Percentiles rank a stretch among this genome's conserved stretches.
phyloP scores from a whole-genome alignment of 2,888 invertebrate genomes.

The Exocentrus adspersus region DNA sequence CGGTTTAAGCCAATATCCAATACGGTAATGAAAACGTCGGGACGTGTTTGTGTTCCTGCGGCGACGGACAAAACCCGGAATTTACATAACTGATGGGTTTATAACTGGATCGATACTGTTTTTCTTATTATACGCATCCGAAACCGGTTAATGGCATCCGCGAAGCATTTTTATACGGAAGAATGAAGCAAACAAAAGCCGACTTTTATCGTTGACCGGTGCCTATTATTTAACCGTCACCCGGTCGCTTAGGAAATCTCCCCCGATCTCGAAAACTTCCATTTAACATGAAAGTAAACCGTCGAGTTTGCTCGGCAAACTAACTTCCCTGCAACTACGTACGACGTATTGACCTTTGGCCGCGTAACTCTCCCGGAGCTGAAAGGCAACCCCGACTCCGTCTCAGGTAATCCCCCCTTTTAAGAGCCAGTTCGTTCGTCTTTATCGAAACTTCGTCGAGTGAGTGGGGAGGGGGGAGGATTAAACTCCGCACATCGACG shows the following conservation, averaged over 20 bases:
- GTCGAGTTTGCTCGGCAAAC: slow-evolving; percentile 15
- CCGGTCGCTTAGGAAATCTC: too few species aligned
- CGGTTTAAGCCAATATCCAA: slow-evolving; percentile 34
- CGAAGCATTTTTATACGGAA: too few species aligned
- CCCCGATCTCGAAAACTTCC: slow-evolving; percentile 12
- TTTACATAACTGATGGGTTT: slow-evolving; percentile 36
- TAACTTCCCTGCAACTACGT: slow-evolving; percentile 15
- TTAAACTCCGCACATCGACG: slow-evolving; percentile 36
- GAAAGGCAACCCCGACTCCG: slow-evolving; percentile 26
- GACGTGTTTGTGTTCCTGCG: slow-evolving; percentile 31
- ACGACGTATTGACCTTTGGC: slow-evolving; percentile 23
- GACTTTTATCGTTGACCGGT: too few species aligned
- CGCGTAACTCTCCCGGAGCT: slow-evolving; percentile 39
- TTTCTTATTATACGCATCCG: slow-evolving; percentile 6
- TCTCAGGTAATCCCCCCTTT: slow-evolving; percentile 47
- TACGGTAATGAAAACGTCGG: slow-evolving; percentile 37
- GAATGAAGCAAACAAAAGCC: too few species aligned
- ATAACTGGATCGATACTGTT: slow-evolving; percentile 20
- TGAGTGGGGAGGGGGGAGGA: slow-evolving; percentile 40
- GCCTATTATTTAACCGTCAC: too few species aligned
- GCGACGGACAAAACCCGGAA: slow-evolving; percentile 29
- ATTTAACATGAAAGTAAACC: slow-evolving; percentile 24
- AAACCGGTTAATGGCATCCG: background rate
- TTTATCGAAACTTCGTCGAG: slow-evolving; percentile 36
- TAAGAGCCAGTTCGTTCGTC: slow-evolving; percentile 43